These are phyloP conservation scores for Phylloscopus trochilus DNA, from an alignment of 2,113 vertebrate genomes.

Conservation along the genomic window DNA sequence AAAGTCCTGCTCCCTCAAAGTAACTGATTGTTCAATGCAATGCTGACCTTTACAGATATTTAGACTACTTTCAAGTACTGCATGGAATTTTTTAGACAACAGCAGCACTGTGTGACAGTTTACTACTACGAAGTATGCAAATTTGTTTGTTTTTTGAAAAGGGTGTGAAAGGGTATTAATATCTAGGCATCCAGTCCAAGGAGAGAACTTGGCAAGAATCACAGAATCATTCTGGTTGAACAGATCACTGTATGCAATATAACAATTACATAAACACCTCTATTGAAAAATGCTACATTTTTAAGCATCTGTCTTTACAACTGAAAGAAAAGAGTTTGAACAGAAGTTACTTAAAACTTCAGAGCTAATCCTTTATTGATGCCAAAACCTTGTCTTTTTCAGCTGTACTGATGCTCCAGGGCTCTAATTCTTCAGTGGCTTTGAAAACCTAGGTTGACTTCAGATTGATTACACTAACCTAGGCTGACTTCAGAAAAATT, in stretches of 20 bases:
- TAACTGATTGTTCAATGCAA: neutral
- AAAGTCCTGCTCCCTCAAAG: neutral
- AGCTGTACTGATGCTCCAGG: neutral
- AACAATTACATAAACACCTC: neutral
- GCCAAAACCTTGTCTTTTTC: neutral
- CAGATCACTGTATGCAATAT: neutral
- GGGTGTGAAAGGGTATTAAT: neutral
- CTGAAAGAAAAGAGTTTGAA: neutral
- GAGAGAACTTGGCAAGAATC: neutral
- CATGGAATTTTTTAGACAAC: neutral
- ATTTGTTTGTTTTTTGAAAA: neutral
- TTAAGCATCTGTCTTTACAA: neutral
- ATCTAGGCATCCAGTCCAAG: neutral
- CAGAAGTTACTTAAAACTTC: neutral
- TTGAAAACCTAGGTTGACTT: neutral
- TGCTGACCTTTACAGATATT: neutral
- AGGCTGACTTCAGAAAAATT: neutral
- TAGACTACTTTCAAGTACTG: neutral
- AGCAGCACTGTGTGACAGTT: neutral
- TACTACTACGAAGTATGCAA: neutral
- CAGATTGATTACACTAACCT: neutral
- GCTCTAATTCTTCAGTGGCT: neutral
- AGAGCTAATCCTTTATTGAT: neutral
- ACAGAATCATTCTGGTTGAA: neutral
- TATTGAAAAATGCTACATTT: neutral